Base-by-base conservation (phyloP, 2,888 invertebrate species). In the Oegoconia quadripuncta region DNA sequence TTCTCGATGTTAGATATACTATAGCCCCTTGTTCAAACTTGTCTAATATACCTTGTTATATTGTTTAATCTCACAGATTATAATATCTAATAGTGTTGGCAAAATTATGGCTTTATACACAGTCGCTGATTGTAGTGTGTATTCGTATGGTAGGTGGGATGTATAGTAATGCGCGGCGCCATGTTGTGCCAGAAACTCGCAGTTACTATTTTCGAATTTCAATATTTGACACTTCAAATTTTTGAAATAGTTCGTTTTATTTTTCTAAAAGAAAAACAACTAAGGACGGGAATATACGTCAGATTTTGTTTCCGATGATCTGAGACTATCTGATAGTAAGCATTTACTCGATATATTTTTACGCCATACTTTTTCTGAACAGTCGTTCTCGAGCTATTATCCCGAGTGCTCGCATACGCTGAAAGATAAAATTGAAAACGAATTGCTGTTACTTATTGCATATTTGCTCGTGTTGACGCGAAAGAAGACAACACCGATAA, bases 21-120 rank as follows among this genome's bases (percentile, higher is more conserved):
- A 40, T 51, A 53, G 52, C 49, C 52, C 42, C 34, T 39, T 35
- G 25, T 31, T 44, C 29, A 17, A 40, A 40, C 39, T 34, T 36
- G 30, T 33, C 26, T 36, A 18, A 44, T 45, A 44, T 39, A 52
- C 52, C 40, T 44, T 52, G 48, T 50, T 55, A 44, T 48, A 59
- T 72, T 64, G 52, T 56, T 62, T 44, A 63, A 58, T n/a, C 55
- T 70, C 64, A 74, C 73, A 60, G 61, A 59, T 56, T 50, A 55
- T 54, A 47, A 51, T 32, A 32, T 34, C 34, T 60, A 59, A 70
- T 68, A 75, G 65, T 67, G 74, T 77, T 76, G 74, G 69, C 66
- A 73, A 69, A 47, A 61, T 59, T 63, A 64, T 63, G 76, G 81
- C 77, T 76, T 80, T 77, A 73, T 74, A 80, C 76, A 78, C 74